Conservation (phyloP, 2,113 vertebrate genomes). For the Trichomycterus rosablanca region DNA sequence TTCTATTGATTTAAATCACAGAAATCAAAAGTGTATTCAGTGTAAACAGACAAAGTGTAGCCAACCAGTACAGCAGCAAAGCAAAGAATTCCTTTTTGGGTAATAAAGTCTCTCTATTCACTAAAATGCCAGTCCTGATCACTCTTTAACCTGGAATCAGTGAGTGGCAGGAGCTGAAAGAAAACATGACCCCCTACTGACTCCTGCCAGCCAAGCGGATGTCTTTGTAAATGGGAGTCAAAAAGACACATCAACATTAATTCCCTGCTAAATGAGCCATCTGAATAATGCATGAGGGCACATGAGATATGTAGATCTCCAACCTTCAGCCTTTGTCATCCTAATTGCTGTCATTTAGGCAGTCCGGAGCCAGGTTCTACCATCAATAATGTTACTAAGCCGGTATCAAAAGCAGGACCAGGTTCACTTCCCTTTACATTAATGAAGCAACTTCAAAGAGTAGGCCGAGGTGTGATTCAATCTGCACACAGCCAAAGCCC, state of each 20-base stretch:
- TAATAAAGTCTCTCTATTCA: neutral
- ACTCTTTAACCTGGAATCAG: slow-evolving; percentile 14
- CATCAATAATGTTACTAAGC: slow-evolving; percentile 59
- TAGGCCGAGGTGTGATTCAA: slow-evolving; percentile 42
- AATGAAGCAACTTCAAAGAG: slow-evolving; percentile 58
- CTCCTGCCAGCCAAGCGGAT: slow-evolving; percentile 59
- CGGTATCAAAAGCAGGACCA: slow-evolving; percentile 58
- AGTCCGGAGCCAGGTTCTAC: slow-evolving; percentile 47
- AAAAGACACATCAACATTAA: slow-evolving; percentile 69
- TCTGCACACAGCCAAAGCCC: slow-evolving; percentile 46
- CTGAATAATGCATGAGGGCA: slow-evolving; percentile 68
- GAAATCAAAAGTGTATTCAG: slow-evolving; percentile 30
- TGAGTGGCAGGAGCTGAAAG: slow-evolving; percentile 60
- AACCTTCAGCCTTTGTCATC: slow-evolving; percentile 61
- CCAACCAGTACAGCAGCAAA: neutral
- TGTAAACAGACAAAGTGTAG: slow-evolving; percentile 24
- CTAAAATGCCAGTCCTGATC: neutral
- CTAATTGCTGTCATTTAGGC: slow-evolving; percentile 65
- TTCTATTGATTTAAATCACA: slow-evolving; percentile 36
- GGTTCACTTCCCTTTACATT: slow-evolving; percentile 26
- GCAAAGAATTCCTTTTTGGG: no score
- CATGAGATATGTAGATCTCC: slow-evolving; percentile 62
- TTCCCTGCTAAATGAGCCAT: slow-evolving; percentile 61
- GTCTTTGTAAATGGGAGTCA: slow-evolving; percentile 61
- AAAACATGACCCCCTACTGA: slow-evolving; percentile 54